phyloP scores from a whole-genome alignment of 2,888 invertebrate species.

The Lithophane semibrunnea region DNA sequence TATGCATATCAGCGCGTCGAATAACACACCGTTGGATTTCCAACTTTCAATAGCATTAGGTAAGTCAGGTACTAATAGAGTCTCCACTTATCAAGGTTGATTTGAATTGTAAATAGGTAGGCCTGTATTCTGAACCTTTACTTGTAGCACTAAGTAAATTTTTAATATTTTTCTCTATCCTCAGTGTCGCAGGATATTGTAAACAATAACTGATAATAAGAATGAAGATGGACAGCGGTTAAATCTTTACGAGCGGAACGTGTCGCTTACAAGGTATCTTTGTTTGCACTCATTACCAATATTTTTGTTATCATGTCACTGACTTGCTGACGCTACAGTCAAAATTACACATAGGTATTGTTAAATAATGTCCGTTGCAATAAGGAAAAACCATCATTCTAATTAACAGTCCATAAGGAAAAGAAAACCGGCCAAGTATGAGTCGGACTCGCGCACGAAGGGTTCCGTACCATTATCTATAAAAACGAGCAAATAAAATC shows the following conservation, averaged over 20 bases:
- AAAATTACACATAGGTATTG: conserved; percentile 13
- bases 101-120: background rate
- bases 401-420: background rate
- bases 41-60: background rate
- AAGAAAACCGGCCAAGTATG: background rate
- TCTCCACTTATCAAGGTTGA: background rate
- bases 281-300: conserved; percentile 40
- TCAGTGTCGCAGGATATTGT: conserved; percentile 11
- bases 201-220: conserved; percentile 45
- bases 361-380: conserved; percentile 12
- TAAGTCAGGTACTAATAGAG: background rate
- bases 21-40: background rate
- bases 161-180: background rate
- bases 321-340: conserved; percentile 15
- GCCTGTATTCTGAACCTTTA: too few species aligned
- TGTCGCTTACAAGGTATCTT: conserved; percentile 62
- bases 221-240: conserved; percentile 68
- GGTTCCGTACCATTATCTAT: too few species aligned
- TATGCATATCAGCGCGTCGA: background rate
- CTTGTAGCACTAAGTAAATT: too few species aligned
- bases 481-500: too few species aligned
- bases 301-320: conserved; percentile 53
- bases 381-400: conserved; percentile 7
- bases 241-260: conserved; percentile 73
- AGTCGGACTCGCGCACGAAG: too few species aligned